A percentile compares a stretch with the other conserved stretches of the same genome.
These are phyloP conservation scores for Heterochromis multidens DNA, from an alignment of 2,113 vertebrate species.

Conservation along the genomic window DNA sequence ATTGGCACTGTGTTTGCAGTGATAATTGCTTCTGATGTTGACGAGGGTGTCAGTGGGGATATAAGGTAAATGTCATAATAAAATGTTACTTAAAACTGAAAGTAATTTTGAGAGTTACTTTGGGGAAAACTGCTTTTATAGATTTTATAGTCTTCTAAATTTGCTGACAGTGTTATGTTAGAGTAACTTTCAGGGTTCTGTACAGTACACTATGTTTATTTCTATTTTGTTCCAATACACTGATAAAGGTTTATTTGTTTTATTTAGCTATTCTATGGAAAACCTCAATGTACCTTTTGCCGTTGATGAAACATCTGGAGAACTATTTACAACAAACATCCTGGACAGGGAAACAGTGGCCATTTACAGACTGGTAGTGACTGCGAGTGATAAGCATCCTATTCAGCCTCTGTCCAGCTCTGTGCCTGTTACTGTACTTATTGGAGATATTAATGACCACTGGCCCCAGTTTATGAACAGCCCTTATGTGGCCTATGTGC, in stretches of 20 bases:
- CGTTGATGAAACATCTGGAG: conserved; percentile 70
- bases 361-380: conserved; percentile 66
- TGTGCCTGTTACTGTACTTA: conserved; percentile 61
- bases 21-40: conserved; percentile 67
- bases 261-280: conserved; percentile 69
- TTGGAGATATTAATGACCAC: conserved; percentile 76
- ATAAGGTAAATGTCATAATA: conserved; percentile 54
- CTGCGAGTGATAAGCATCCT: conserved; percentile 60
- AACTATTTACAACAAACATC: conserved; percentile 60
- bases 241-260: not conserved
- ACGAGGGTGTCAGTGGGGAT: conserved; percentile 66
- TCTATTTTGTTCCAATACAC: not conserved
- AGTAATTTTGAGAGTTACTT: not conserved
- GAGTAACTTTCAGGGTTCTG: not conserved
- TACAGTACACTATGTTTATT: not conserved
- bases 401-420: conserved; percentile 65
- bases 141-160: not conserved
- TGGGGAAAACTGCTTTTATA: not conserved
- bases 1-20: conserved; percentile 66
- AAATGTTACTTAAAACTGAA: not conserved
- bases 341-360: conserved; percentile 72
- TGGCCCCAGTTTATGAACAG: conserved; percentile 72
- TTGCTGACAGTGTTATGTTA: not conserved
- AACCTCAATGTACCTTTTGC: conserved; percentile 57
- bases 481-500: conserved; percentile 75